Conservation (phyloP, 2,888 invertebrate genomes). For the Eremobia ochroleuca region DNA sequence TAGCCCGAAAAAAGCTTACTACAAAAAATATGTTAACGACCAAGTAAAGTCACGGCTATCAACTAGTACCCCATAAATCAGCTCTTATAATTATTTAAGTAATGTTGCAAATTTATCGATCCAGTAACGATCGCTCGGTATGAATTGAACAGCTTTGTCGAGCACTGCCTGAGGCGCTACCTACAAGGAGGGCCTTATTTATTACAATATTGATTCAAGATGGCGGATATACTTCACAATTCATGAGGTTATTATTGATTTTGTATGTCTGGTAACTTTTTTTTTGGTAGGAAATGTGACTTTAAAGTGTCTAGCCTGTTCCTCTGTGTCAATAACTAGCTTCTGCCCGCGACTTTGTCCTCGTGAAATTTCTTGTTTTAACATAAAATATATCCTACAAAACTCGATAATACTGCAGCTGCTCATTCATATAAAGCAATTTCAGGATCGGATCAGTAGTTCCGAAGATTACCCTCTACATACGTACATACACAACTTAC, state of each 20-base stretch:
- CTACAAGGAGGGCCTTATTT: slow-evolving; percentile 22
- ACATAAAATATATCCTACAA: background rate
- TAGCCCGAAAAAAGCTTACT: background rate
- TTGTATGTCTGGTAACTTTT: background rate
- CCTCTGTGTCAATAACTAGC: background rate
- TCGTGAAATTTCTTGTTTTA: background rate
- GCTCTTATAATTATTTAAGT: slow-evolving; percentile 1
- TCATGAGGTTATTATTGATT: slow-evolving; percentile 21
- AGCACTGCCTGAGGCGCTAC: background rate
- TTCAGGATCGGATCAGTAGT: background rate
- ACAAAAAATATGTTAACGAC: slow-evolving; percentile 4
- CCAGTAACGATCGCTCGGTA: slow-evolving; percentile 3
- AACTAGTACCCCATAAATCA: slow-evolving; percentile 22
- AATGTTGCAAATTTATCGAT: slow-evolving; percentile 40
- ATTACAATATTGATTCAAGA: slow-evolving; percentile 42
- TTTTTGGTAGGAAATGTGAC: background rate
- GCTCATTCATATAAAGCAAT: background rate
- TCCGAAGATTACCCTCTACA: background rate
- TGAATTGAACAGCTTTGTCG: background rate
- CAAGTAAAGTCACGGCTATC: background rate
- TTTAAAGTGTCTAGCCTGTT: background rate
- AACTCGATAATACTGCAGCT: background rate
- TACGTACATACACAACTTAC: background rate
- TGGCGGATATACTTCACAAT: slow-evolving; percentile 16
- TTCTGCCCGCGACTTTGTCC: background rate